Evolutionary conservation across 2,888 invertebrate species (phyloP), one percentile per base, ranked within the genome.

Genomic region (Acleris literana): DNA sequence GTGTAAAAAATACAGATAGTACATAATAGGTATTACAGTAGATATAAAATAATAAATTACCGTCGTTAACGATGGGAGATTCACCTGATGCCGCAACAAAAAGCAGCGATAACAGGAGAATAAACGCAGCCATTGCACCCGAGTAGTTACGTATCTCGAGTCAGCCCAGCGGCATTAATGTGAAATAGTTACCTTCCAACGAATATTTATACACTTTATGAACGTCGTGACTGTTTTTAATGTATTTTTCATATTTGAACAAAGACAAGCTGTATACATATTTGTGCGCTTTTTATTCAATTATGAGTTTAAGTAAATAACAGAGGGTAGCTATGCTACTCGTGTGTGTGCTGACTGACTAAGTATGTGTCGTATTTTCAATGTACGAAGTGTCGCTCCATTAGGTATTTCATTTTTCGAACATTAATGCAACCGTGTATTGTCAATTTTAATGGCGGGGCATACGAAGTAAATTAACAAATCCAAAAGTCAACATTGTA

Each of bases 181-280:
- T 22, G 52, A 59, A 49, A 51, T 20, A 48, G 18, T 39, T 18
- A 6, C 29, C 18, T 18, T 7, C 46, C 7, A 22, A 20, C 61
- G 25, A 52, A 33, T 20, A 44, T 62, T 53, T 57, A 61, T 62
- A 39, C 66, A 25, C 57, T 46, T 48, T 39, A 53, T 62, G 22
- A 18, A 39, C 33, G 22, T n/a, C 18, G 56, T 52, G 51, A 55
- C 48, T 39, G 17, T 56, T 46, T 56, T 60, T 53, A 39, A 13
- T 39, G 13, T 62, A 17, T 46, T 22, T 46, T 16, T 53, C 6
- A 43, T 66, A 22, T 66, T 62, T 62, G 52, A 39, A 57, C 44
- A 17, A 55, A 25, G 43, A 29, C 49, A 55, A 56, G 29, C 65
- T 48, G 58, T 18, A 6, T 33, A 18, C 48, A 58, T 58, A 39